A percentile compares a stretch with the other conserved stretches of the same genome.
Evolutionary conservation across 2,888 invertebrate genomes (phyloP).

Genomic region (Acrocyrtus sp.): DNA sequence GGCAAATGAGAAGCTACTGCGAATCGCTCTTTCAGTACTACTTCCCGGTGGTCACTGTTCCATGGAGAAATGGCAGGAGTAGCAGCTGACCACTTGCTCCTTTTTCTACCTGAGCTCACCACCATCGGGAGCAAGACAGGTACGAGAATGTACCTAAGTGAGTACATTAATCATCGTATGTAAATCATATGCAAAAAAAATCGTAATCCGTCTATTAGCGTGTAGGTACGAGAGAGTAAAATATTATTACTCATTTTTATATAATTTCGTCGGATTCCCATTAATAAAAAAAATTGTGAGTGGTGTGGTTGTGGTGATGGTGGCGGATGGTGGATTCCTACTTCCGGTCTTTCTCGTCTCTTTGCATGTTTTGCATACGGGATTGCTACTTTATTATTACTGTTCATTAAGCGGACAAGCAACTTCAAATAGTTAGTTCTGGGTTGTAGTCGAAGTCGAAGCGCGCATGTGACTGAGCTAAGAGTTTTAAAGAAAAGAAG

Average conservation of each 20-base stretch:
- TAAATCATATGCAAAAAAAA: conserved; percentile 3
- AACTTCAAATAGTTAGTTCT: too few species aligned
- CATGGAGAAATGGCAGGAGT: conserved; percentile 30
- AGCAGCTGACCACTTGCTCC: too few species aligned
- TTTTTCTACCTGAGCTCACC: too few species aligned
- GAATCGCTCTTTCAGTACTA: conserved; percentile 1
- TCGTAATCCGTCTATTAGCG: neutral
- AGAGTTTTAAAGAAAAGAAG: conserved; percentile 6
- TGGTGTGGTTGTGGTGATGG: conserved; percentile 1
- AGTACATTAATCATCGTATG: conserved; percentile 13
- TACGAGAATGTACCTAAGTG: conserved; percentile 7
- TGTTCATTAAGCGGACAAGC: conserved; percentile 43
- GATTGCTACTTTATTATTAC: conserved; percentile 48
- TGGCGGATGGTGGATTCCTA: conserved; percentile 34
- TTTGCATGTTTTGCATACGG: conserved; percentile 47
- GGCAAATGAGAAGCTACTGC: conserved; percentile 12
- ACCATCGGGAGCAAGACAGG: too few species aligned
- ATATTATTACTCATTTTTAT: conserved; percentile 26
- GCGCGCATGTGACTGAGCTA: conserved; percentile 19
- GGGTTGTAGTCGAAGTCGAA: conserved; percentile 1
- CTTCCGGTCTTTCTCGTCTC: conserved; percentile 45
- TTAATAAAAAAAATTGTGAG: conserved; percentile 38
- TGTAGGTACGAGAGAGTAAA: too few species aligned
- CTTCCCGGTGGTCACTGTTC: conserved; percentile 47
- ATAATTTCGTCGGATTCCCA: conserved; percentile 33